A percentile compares a stretch with the other conserved stretches of the same genome.
Evolutionary conservation across 1,140 invertebrate species (phyloP).

Genomic region (Drosophila lacertosa): DNA sequence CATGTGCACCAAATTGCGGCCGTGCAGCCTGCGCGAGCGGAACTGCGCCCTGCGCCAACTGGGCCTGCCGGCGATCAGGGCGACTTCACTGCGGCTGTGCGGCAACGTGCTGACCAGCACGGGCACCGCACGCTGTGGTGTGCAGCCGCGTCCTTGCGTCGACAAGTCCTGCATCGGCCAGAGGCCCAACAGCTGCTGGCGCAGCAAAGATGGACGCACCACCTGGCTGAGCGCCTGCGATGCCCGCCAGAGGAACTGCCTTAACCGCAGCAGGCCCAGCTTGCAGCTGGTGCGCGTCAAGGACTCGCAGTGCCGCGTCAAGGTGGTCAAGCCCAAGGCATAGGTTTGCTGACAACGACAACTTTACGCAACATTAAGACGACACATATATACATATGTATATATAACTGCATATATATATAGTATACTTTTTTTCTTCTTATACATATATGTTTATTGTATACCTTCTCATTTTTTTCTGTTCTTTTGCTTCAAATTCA

Average conservation of each 20-base stretch:
- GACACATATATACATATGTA: not conserved
- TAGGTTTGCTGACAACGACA: not conserved
- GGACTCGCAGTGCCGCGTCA: slow-evolving; percentile 18
- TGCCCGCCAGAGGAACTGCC: slow-evolving; percentile 38
- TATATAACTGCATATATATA: not conserved
- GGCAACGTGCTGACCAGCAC: slow-evolving; percentile 19
- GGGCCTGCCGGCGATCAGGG: slow-evolving; percentile 16
- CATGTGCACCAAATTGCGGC: slow-evolving; percentile 50
- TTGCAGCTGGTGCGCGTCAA: slow-evolving; percentile 26
- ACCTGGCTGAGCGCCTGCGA: slow-evolving; percentile 34
- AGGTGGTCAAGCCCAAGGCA: not conserved
- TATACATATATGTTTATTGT: slow-evolving; percentile 6
- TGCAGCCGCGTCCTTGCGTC: slow-evolving; percentile 20
- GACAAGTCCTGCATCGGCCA: slow-evolving; percentile 21
- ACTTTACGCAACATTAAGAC: too few relatives aligned
- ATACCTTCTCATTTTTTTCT: not conserved
- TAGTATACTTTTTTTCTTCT: too few relatives aligned
- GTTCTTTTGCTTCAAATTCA: slow-evolving; percentile 51
- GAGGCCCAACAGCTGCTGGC: slow-evolving; percentile 47
- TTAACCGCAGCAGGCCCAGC: slow-evolving; percentile 10
- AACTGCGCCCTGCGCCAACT: slow-evolving; percentile 46
- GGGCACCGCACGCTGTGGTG: slow-evolving; percentile 34
- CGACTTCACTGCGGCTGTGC: slow-evolving; percentile 24
- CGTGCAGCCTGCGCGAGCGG: slow-evolving; percentile 57
- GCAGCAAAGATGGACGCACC: slow-evolving; percentile 15